Percentiles rank a stretch among this genome's conserved stretches.
Evolutionary conservation across 2,888 invertebrate species (phyloP).

Genomic region (Noctua janthe): DNA sequence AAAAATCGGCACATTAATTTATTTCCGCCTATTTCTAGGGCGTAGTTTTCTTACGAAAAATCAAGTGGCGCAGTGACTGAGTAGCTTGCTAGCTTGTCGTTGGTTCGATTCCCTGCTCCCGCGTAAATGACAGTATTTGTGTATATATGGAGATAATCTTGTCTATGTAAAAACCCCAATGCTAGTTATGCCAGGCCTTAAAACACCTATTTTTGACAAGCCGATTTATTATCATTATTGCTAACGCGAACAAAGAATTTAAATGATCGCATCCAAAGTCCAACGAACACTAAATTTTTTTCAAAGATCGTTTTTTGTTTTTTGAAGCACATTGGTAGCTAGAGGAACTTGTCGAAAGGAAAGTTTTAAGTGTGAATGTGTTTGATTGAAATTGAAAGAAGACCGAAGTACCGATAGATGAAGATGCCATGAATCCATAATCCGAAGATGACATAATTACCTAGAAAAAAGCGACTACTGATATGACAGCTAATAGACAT

Average conservation of each 20-base stretch:
- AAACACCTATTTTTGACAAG: background rate
- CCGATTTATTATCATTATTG: background rate
- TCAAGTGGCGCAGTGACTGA: background rate
- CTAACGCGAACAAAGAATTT: background rate
- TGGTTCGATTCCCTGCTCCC: background rate
- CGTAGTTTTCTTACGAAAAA: background rate
- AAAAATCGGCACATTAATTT: background rate
- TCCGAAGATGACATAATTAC: background rate
- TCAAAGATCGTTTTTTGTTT: background rate
- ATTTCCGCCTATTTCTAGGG: background rate
- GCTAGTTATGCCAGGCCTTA: conserved; percentile 1
- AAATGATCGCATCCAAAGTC: background rate
- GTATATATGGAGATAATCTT: background rate
- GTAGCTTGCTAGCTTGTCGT: background rate
- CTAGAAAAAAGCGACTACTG: background rate
- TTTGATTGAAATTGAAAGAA: background rate
- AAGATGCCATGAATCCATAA: background rate
- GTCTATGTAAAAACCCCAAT: conserved; percentile 4
- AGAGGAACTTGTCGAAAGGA: background rate
- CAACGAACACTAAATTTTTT: background rate
- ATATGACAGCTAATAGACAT: background rate
- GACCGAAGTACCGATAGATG: background rate
- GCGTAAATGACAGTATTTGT: background rate
- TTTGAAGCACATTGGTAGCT: background rate
- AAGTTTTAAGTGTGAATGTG: background rate